These are phyloP conservation scores for Euphonia xanthogaster DNA, from an alignment of 2,797 vertebrate species.

Conservation along the genomic window DNA sequence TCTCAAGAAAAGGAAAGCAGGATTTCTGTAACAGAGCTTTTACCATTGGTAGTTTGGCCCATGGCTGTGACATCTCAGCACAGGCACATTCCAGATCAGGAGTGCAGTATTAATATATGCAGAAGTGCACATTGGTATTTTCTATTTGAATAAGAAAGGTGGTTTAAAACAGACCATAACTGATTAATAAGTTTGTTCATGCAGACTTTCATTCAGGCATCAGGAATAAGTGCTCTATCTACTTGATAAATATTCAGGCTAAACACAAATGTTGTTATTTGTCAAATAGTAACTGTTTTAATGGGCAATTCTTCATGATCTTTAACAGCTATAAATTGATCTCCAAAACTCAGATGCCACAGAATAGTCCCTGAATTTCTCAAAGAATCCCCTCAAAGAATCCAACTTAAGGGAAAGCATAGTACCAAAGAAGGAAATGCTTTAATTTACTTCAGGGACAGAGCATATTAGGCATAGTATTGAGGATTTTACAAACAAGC, in stretches of 20 bases:
- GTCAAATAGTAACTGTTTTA: conserved; percentile 74
- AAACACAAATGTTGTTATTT: conserved; percentile 77
- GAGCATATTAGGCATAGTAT: conserved; percentile 47
- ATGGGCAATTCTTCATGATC: conserved; percentile 71
- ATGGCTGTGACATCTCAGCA: background rate
- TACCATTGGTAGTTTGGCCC: background rate
- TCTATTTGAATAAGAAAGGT: conserved; percentile 52
- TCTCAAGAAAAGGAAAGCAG: background rate
- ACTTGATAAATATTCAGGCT: conserved; percentile 75
- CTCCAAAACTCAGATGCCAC: conserved; percentile 53
- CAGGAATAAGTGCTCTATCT: conserved; percentile 73
- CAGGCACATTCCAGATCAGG: conserved; percentile 35
- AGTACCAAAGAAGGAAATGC: conserved; percentile 14
- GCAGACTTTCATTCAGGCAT: conserved; percentile 73
- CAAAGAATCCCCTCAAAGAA: background rate
- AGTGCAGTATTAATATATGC: conserved; percentile 75
- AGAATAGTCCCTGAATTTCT: conserved; percentile 24
- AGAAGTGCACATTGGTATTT: background rate
- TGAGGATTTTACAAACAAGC: conserved; percentile 47
- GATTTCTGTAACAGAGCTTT: background rate
- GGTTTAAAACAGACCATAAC: conserved; percentile 74
- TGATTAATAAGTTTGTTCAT: conserved; percentile 82
- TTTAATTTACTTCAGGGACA: conserved; percentile 60
- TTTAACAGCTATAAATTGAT: conserved; percentile 70
- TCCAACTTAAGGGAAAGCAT: conserved; percentile 37